These are phyloP conservation scores for Progne subis DNA, from an alignment of 2,113 vertebrate species.

Conservation along the genomic window DNA sequence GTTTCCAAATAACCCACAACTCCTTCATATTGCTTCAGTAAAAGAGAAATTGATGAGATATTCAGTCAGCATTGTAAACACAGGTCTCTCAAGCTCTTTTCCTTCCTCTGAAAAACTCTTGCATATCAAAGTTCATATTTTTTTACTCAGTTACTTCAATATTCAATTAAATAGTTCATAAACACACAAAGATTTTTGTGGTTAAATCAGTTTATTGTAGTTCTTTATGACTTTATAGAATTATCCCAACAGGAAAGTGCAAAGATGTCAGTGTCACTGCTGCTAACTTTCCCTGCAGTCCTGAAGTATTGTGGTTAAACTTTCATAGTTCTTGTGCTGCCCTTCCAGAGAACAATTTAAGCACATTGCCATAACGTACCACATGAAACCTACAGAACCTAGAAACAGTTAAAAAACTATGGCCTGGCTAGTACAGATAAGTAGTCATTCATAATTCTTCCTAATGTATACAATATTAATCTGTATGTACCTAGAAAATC, in stretches of 20 bases:
- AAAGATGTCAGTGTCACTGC: not conserved
- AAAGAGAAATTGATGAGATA: not conserved
- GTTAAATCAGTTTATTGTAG: not conserved
- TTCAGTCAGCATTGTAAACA: not conserved
- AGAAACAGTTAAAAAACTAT: slow-evolving; percentile 65
- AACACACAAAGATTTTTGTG: slow-evolving; percentile 8
- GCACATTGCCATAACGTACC: not conserved
- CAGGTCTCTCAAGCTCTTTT: not conserved
- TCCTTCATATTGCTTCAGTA: not conserved
- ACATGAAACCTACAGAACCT: slow-evolving; percentile 17
- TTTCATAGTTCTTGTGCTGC: not conserved
- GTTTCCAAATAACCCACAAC: slow-evolving; percentile 44
- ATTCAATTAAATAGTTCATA: not conserved
- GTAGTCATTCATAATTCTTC: slow-evolving; percentile 76
- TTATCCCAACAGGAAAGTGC: not conserved
- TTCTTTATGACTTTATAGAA: not conserved
- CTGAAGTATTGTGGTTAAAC: not conserved
- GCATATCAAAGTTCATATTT: not conserved
- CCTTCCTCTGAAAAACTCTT: not conserved
- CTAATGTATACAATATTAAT: slow-evolving; percentile 77
- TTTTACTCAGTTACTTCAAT: not conserved
- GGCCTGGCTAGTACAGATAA: slow-evolving; percentile 67
- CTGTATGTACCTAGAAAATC: slow-evolving; percentile 76
- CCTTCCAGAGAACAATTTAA: slow-evolving; percentile 34
- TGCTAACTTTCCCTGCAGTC: not conserved